A percentile compares a stretch with the other conserved stretches of the same genome.
phyloP scores from a whole-genome alignment of 2,113 vertebrate genomes.

The Gobius niger region DNA sequence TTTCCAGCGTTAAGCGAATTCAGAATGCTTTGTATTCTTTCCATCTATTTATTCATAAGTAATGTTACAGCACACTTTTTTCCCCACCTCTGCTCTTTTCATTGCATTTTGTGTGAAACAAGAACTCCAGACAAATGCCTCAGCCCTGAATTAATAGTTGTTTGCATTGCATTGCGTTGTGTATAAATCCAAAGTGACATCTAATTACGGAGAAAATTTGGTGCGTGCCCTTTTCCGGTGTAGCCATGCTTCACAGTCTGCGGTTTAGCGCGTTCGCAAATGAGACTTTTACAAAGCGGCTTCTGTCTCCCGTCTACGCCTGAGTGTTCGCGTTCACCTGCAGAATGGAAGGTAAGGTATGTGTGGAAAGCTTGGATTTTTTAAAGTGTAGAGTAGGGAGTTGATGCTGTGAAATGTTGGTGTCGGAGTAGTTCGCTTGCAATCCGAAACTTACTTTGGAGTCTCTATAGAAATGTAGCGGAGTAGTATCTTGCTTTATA shows the following conservation, averaged over 20 bases:
- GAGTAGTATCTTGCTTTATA: no score
- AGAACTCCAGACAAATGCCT: conserved; percentile 4
- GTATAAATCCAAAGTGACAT: conserved; percentile 35
- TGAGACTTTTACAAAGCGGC: conserved; percentile 11
- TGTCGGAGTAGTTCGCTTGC: background rate
- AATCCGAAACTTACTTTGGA: background rate
- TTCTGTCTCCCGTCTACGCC: background rate
- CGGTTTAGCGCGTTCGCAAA: conserved; percentile 24
- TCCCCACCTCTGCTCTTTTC: background rate
- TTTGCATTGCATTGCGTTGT: conserved; percentile 11
- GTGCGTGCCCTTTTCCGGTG: conserved; percentile 38
- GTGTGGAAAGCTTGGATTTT: background rate
- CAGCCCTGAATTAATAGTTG: background rate
- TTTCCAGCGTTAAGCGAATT: no score
- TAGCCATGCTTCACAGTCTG: conserved; percentile 57
- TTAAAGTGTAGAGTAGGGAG: background rate
- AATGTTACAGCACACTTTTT: background rate
- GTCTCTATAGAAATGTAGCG: no score
- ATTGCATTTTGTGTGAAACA: background rate
- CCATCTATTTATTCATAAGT: background rate
- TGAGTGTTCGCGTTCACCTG: background rate
- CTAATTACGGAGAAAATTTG: conserved; percentile 38
- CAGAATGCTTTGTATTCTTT: background rate
- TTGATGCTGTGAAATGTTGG: background rate
- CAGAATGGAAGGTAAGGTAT: background rate